Evolutionary conservation across 2,113 vertebrate species (phyloP).

Genomic region (Corvus moneduloides): DNA sequence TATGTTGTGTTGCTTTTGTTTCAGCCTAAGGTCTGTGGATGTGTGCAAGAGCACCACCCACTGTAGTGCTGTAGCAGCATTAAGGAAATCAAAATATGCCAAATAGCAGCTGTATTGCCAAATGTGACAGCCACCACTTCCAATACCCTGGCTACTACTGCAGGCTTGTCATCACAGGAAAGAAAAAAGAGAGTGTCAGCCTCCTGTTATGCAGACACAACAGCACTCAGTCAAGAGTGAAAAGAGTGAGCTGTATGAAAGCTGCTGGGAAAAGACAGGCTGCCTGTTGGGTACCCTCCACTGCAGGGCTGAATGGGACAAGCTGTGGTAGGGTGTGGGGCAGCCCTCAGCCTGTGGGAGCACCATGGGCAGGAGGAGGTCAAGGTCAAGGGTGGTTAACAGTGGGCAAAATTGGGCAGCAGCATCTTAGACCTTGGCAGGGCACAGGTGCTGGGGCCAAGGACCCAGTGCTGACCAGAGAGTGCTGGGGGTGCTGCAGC

Average conservation of each 20-base stretch:
- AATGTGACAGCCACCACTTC: not conserved
- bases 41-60: not conserved
- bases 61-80: not conserved
- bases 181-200: not conserved
- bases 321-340: accelerated
- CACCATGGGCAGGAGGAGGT: accelerated
- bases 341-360: not conserved
- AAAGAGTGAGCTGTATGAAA: accelerated
- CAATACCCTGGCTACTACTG: not conserved
- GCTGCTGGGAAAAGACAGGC: not conserved
- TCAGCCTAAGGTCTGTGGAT: not conserved
- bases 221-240: not conserved
- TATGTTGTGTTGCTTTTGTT: not conserved
- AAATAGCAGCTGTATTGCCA: not conserved
- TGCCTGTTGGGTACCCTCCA: not conserved
- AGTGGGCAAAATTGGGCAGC: not conserved
- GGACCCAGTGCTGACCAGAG: accelerated
- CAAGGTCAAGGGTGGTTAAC: accelerated
- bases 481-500: not conserved
- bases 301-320: not conserved
- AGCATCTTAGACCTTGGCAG: accelerated
- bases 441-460: not conserved
- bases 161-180: not conserved
- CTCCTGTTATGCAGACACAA: not conserved
- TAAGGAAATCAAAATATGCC: not conserved